Conservation (phyloP, 2,797 vertebrate genomes). For the Arctocebus calabarensis region DNA sequence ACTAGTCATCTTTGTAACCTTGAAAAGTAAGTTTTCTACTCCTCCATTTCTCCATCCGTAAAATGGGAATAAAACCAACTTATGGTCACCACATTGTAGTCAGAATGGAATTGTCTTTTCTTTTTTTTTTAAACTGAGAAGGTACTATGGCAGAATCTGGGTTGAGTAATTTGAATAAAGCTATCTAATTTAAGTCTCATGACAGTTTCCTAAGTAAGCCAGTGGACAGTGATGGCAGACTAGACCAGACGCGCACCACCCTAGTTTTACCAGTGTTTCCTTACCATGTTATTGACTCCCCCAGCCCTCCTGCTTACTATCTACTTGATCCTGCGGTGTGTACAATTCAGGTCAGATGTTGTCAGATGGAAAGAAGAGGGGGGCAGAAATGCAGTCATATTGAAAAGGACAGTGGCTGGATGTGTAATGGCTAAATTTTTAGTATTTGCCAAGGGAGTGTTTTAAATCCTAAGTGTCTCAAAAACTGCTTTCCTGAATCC, state of each 20-base stretch:
- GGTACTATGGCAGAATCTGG: background rate
- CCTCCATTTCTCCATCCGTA: background rate
- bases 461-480: background rate
- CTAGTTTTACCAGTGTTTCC: background rate
- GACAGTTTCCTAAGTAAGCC: background rate
- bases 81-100: background rate
- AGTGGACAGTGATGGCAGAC: background rate
- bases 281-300: rapidly evolving
- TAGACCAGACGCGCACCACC: background rate
- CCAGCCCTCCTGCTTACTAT: background rate
- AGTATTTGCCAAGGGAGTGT: background rate
- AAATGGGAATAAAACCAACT: background rate
- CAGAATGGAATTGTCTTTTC: background rate
- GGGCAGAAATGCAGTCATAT: background rate
- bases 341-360: background rate
- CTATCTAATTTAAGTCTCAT: background rate
- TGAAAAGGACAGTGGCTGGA: background rate
- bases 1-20: background rate
- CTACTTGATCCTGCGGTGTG: background rate
- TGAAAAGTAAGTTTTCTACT: background rate
- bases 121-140: background rate
- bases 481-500: background rate
- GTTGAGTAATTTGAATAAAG: background rate
- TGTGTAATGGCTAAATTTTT: background rate
- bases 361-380: background rate